Conservation (phyloP, 2,888 invertebrate genomes). For the Cryptosula pallasiana region DNA sequence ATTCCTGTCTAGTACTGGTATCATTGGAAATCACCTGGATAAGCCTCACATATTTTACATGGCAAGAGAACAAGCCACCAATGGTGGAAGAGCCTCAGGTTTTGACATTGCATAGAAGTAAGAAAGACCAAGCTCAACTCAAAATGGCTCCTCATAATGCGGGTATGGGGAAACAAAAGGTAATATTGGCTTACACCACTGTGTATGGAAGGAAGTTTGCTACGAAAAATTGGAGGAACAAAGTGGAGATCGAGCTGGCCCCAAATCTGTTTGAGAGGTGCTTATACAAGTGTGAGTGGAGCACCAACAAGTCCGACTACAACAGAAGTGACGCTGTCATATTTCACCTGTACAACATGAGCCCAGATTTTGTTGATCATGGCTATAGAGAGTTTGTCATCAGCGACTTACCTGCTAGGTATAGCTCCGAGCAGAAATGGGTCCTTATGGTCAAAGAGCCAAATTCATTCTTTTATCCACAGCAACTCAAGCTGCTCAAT, state of each 20-base stretch:
- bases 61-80: too few species aligned
- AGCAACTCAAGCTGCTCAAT: constrained; percentile 24
- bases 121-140: too few species aligned
- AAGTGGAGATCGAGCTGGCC: neutral
- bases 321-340: constrained; percentile 13
- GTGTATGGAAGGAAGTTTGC: neutral
- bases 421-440: constrained; percentile 20
- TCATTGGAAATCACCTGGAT: too few species aligned
- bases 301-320: neutral
- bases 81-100: too few species aligned
- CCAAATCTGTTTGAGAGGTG: neutral
- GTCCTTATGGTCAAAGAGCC: constrained; percentile 27
- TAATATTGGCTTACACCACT: neutral
- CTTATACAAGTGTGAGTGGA: constrained; percentile 1
- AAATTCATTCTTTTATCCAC: constrained; percentile 32
- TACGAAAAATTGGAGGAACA: neutral
- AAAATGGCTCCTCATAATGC: too few species aligned
- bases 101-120: too few species aligned
- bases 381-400: neutral
- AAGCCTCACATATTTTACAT: too few species aligned
- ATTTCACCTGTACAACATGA: constrained; percentile 10
- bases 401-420: neutral
- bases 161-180: too few species aligned
- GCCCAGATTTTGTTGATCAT: neutral
- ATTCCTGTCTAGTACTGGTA: too few species aligned